Evolutionary conservation across 2,113 vertebrate genomes (phyloP).

Genomic region (Passer domesticus): DNA sequence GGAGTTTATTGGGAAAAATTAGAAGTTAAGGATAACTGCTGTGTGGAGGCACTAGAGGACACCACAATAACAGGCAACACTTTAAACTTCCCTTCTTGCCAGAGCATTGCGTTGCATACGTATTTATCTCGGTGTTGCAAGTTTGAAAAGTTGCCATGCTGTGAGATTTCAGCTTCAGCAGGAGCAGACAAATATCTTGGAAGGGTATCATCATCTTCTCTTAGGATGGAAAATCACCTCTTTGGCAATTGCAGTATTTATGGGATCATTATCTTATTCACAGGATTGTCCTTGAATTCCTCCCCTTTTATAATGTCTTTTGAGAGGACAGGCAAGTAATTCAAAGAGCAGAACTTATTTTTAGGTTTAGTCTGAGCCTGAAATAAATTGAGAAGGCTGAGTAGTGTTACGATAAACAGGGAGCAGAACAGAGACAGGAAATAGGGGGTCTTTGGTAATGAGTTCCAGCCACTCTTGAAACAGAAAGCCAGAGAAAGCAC

Average conservation of each 20-base stretch:
- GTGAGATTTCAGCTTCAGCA: background rate
- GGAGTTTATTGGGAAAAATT: background rate
- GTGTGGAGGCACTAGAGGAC: conserved; percentile 44
- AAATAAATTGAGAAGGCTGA: conserved; percentile 75
- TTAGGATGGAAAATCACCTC: conserved; percentile 1
- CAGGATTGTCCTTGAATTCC: background rate
- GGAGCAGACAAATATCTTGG: background rate
- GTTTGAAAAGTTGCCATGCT: conserved; percentile 1
- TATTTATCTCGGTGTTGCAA: background rate
- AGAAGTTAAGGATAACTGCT: background rate
- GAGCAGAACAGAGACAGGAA: conserved; percentile 78
- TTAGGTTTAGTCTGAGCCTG: conserved; percentile 74
- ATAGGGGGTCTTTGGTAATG: conserved; percentile 80
- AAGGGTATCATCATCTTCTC: conserved; percentile 2
- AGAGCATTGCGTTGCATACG: background rate
- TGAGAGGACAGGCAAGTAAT: conserved; percentile 67
- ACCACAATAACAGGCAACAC: background rate
- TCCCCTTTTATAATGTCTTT: conserved; percentile 38
- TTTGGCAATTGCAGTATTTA: conserved; percentile 6
- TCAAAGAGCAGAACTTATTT: conserved; percentile 73
- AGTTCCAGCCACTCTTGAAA: conserved; percentile 82
- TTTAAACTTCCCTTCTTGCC: background rate
- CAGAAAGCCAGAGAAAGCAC: conserved; percentile 72
- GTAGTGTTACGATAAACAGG: conserved; percentile 68
- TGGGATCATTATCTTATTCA: conserved; percentile 18